phyloP scores from a whole-genome alignment of 1,140 invertebrate species.

The Drosophila aff. region DNA sequence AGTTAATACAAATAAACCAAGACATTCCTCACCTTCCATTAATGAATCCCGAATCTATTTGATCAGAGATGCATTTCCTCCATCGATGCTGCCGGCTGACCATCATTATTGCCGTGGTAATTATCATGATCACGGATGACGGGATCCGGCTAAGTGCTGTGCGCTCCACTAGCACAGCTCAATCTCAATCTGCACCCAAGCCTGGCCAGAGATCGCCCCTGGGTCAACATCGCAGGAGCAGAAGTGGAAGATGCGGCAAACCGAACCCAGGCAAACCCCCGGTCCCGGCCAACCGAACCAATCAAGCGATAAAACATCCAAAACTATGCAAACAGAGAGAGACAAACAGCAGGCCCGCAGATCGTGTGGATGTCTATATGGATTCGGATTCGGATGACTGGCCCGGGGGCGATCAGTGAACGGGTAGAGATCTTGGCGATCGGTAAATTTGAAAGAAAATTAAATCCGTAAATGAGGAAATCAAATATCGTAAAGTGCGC shows the following conservation, averaged over 20 bases:
- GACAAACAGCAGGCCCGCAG: constrained; percentile 46
- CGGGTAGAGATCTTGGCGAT: constrained; percentile 64
- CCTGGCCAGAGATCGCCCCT: constrained; percentile 49
- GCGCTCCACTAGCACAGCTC: constrained; percentile 63
- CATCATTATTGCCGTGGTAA: constrained; percentile 38
- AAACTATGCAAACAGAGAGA: constrained; percentile 74
- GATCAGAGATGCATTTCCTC: constrained; percentile 6
- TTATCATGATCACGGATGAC: constrained; percentile 52
- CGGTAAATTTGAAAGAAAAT: constrained; percentile 83
- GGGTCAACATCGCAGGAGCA: constrained; percentile 56
- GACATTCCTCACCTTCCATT: constrained; percentile 2
- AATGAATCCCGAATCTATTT: constrained; percentile 9
- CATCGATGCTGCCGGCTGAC: background rate
- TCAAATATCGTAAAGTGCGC: constrained; percentile 83
- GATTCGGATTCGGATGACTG: constrained; percentile 51
- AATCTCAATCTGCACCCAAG: constrained; percentile 50
- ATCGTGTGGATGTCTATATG: constrained; percentile 52
- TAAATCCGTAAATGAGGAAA: constrained; percentile 84
- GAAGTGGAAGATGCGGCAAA: constrained; percentile 58
- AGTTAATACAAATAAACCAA: background rate
- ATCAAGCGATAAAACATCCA: constrained; percentile 80
- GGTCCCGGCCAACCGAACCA: constrained; percentile 49
- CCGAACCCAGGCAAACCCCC: constrained; percentile 47
- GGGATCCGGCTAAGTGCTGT: constrained; percentile 44
- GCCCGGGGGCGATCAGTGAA: constrained; percentile 55